Percentiles rank a stretch among this genome's conserved stretches.
Conservation (phyloP, 2,113 vertebrate genomes). For the Apus apus region DNA sequence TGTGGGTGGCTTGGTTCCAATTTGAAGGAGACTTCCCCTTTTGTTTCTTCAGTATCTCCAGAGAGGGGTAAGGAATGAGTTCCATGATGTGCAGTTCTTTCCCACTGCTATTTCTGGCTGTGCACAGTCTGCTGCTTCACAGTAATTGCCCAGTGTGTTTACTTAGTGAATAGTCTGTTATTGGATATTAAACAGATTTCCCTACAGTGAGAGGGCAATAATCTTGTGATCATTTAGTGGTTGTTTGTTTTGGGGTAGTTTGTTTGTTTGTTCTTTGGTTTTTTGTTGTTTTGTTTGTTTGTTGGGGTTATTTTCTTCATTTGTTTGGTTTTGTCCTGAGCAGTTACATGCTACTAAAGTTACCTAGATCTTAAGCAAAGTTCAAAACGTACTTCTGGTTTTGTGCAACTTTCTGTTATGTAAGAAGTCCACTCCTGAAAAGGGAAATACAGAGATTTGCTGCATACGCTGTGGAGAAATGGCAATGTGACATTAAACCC, state of each 20-base stretch:
- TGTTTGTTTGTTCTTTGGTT: too few relatives aligned
- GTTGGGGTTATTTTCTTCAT: too few relatives aligned
- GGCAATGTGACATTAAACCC: neutral
- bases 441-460: neutral
- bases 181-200: neutral
- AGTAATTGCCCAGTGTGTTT: neutral
- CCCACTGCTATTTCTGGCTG: neutral
- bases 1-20: neutral
- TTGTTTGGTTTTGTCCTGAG: neutral
- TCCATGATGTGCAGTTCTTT: neutral
- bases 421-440: neutral
- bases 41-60: neutral
- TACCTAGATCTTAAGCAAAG: neutral
- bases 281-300: too few relatives aligned
- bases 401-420: neutral
- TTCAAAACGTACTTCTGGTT: neutral
- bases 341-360: neutral
- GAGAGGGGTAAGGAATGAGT: neutral
- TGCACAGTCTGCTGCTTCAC: neutral
- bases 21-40: neutral
- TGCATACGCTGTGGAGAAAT: neutral
- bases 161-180: neutral
- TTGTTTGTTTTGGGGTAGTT: neutral
- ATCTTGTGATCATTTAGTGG: neutral
- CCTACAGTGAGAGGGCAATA: neutral